These are phyloP conservation scores for Platycheirus albimanus DNA, from an alignment of 2,888 invertebrate genomes.

Conservation along the genomic window DNA sequence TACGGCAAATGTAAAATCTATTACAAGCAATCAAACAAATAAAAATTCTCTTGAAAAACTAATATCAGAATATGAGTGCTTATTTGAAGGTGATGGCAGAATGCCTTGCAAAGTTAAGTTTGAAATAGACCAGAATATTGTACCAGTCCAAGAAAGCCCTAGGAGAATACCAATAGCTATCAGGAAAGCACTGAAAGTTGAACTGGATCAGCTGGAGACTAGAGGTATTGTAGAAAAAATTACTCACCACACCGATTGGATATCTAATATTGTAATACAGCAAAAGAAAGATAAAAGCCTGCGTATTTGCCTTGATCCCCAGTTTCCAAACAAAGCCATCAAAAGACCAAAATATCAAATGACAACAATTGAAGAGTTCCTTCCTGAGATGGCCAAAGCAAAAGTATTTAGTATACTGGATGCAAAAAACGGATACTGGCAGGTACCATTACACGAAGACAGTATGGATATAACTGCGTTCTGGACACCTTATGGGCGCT, in stretches of 20 bases:
- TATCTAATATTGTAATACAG: constrained; percentile 28
- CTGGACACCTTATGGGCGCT: constrained; percentile 68
- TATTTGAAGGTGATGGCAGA: constrained; percentile 40
- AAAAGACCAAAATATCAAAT: constrained; percentile 40
- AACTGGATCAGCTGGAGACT: constrained; percentile 22
- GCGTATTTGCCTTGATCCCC: constrained; percentile 76
- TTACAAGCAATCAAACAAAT: background rate
- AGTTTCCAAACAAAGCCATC: constrained; percentile 73
- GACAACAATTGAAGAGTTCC: constrained; percentile 73
- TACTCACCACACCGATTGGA: constrained; percentile 24
- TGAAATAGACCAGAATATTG: constrained; percentile 6
- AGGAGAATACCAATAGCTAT: constrained; percentile 31
- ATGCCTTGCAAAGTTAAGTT: constrained; percentile 6
- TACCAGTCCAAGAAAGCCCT: constrained; percentile 22
- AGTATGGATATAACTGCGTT: constrained; percentile 77
- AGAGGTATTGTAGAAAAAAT: constrained; percentile 33
- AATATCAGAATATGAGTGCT: constrained; percentile 7
- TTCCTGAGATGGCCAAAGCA: constrained; percentile 71
- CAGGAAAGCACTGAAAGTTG: background rate
- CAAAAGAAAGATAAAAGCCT: constrained; percentile 74
- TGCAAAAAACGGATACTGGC: constrained; percentile 73
- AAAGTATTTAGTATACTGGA: constrained; percentile 74
- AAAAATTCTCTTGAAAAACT: background rate
- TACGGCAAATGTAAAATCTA: constrained; percentile 3
- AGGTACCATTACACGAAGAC: constrained; percentile 75